A percentile compares a stretch with the other conserved stretches of the same genome.
phyloP scores from a whole-genome alignment of 2,888 invertebrate genomes.

The Torymus tubicola region DNA sequence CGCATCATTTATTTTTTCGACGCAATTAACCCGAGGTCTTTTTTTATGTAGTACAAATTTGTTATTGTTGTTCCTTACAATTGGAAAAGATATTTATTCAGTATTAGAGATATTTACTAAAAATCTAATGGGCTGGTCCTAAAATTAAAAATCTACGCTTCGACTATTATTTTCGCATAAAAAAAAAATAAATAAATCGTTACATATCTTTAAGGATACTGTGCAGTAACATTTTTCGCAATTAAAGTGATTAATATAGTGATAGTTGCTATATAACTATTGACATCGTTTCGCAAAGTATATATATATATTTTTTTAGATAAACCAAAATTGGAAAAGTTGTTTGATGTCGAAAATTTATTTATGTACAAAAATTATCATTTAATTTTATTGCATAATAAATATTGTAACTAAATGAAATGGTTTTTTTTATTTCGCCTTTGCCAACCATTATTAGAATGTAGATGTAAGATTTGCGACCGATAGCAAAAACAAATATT shows the following conservation, averaged over 20 bases:
- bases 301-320: slow-evolving; percentile 28
- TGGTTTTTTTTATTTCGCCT: slow-evolving; percentile 53
- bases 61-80: slow-evolving; percentile 53
- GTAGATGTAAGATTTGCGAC: slow-evolving; percentile 20
- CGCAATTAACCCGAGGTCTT: slow-evolving; percentile 41
- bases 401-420: slow-evolving; percentile 45
- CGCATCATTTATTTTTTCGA: slow-evolving; percentile 26
- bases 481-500: slow-evolving; percentile 33
- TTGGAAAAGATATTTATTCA: slow-evolving; percentile 46
- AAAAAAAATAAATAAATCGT: not conserved
- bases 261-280: slow-evolving; percentile 39
- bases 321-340: slow-evolving; percentile 40
- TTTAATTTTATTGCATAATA: slow-evolving; percentile 51
- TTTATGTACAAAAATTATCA: slow-evolving; percentile 50
- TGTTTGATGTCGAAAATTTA: no score
- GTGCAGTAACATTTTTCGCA: slow-evolving; percentile 47
- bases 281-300: slow-evolving; percentile 40
- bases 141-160: slow-evolving; percentile 44
- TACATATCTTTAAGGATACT: slow-evolving; percentile 56
- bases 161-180: slow-evolving; percentile 45
- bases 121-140: slow-evolving; percentile 57
- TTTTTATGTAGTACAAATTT: slow-evolving; percentile 54
- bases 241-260: not conserved
- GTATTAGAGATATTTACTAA: slow-evolving; percentile 51
- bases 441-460: slow-evolving; percentile 32